Base-by-base conservation (phyloP, 2,113 vertebrate genomes). In the Fukomys damarensis region DNA sequence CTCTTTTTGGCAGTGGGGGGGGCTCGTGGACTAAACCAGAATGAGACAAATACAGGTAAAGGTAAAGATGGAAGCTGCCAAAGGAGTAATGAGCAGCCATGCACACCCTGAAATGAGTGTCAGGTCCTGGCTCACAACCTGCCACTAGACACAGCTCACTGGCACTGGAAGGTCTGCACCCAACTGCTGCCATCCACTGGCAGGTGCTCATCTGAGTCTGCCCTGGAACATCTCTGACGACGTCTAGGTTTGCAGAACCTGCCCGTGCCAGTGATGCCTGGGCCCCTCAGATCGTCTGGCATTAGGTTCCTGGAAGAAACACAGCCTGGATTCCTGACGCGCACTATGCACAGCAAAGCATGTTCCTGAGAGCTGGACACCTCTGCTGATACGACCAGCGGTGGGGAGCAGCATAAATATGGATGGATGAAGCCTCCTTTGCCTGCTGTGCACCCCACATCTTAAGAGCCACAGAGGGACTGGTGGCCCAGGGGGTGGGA, bases 1-100 rank as follows among this genome's bases (percentile, higher is more conserved):
- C 7, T 77, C 28, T 3, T 49, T 76, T 49, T 77, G 28, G 74
- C 72, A 28, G n/a, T n/a, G 46, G 74, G 28, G 46, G 6, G 32
- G 13, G 28, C 28, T 26, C 9, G 72, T 30, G 24, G 22, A 6
- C 26, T 46, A 24, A 46, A 43, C 43, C 43, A 70, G 66, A 70
- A 2, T 65, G 61, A 38, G 41, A 14, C 16, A 12, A 56, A 12
- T 56, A 56, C 54, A 56, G 54, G 54, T 13, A 56, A 12, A 56
- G 41, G 41, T 7, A 26, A 43, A 19, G 1, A 2, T 30, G 24
- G 41, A 46, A 76, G 43, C 43, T 22, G 4, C 7, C 26, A 5
- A 3, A 1, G 13, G 17, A 70, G 17, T 3, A 19, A 22, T 26
- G 70, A 38, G 41, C 7, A 0, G 28, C 6, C 6, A 5, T 1